A percentile compares a stretch with the other conserved stretches of the same genome.
These are phyloP conservation scores for Notodonta dromedarius DNA, from an alignment of 2,888 invertebrate genomes.

Conservation along the genomic window DNA sequence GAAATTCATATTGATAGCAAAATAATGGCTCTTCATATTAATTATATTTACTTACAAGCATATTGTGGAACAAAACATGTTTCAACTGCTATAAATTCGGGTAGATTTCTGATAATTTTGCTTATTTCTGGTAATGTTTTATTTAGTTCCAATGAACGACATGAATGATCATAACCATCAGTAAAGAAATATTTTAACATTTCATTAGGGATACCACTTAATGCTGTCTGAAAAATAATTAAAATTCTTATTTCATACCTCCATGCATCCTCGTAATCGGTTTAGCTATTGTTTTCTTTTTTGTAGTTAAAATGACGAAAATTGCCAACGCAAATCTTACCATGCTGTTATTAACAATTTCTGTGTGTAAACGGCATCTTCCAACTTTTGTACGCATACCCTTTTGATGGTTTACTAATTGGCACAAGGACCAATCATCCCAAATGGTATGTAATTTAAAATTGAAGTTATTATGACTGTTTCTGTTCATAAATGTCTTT, in stretches of 20 bases:
- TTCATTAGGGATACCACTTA: background rate
- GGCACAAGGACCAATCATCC: conserved; percentile 82
- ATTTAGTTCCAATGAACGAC: conserved; percentile 70
- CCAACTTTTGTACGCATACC: conserved; percentile 70
- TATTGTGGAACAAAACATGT: conserved; percentile 18
- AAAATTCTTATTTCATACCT: too few relatives aligned
- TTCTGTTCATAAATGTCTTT: conserved; percentile 66
- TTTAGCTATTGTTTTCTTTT: too few relatives aligned
- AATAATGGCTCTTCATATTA: background rate
- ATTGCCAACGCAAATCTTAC: conserved; percentile 21
- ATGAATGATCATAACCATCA: conserved; percentile 60
- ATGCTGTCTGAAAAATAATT: too few relatives aligned
- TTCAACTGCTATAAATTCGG: conserved; percentile 73
- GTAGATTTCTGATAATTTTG: conserved; percentile 70
- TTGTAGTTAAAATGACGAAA: background rate
- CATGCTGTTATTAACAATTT: conserved; percentile 9
- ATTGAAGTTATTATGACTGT: conserved; percentile 51
- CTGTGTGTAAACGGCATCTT: conserved; percentile 74
- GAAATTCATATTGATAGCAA: too few relatives aligned
- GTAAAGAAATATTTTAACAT: conserved; percentile 17
- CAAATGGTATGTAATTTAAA: conserved; percentile 79
- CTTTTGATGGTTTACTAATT: conserved; percentile 65
- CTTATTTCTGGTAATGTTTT: conserved; percentile 73
- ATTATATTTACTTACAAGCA: conserved; percentile 9
- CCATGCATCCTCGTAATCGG: too few relatives aligned